Evolutionary conservation across 2,113 vertebrate genomes (phyloP).

Genomic region (Cyphomyrus discorhynchus): DNA sequence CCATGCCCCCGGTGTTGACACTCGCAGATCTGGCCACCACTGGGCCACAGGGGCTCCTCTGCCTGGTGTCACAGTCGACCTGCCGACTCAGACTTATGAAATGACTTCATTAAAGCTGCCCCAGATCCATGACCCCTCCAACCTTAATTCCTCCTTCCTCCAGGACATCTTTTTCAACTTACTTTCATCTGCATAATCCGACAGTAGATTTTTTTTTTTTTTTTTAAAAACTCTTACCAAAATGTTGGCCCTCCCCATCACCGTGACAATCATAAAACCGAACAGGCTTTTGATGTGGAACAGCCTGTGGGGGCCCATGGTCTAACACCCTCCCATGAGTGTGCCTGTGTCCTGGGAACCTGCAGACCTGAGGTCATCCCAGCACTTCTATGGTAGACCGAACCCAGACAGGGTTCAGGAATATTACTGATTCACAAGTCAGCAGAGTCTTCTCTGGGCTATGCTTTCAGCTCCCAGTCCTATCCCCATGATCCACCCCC

Average conservation of each 20-base stretch:
- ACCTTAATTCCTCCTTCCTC: neutral
- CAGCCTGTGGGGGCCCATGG: neutral
- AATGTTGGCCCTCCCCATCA: neutral
- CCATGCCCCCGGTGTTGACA: neutral
- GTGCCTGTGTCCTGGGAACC: neutral
- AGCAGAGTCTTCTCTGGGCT: neutral
- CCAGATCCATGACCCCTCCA: neutral
- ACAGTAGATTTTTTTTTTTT: neutral
- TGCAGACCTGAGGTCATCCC: neutral
- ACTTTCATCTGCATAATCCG: neutral
- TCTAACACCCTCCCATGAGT: neutral
- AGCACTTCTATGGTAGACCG: neutral
- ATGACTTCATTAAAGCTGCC: constrained; percentile 6
- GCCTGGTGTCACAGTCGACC: neutral
- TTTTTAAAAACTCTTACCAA: neutral
- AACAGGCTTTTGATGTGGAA: neutral
- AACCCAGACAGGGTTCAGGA: neutral
- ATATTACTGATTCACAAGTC: neutral
- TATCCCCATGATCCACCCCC: neutral
- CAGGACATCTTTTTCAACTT: neutral
- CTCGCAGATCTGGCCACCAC: neutral
- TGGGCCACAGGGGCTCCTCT: neutral
- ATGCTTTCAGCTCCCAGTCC: neutral
- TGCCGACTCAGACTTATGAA: neutral
- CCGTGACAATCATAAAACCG: neutral